Conservation (phyloP, 2,113 vertebrate species). For the Nothocercus nigrocapillus region DNA sequence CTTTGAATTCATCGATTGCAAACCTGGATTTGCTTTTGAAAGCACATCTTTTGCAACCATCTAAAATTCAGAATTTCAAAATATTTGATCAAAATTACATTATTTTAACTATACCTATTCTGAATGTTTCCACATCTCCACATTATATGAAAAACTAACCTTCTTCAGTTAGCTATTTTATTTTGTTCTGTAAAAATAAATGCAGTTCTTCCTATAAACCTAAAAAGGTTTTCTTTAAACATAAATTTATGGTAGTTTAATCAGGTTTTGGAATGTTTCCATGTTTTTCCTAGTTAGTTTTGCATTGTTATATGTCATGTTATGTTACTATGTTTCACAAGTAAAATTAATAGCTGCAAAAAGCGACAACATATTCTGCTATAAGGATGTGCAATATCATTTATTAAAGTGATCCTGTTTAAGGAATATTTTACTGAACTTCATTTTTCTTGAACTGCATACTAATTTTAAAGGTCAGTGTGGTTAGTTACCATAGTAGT, state of each 20-base stretch:
- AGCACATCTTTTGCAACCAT: not conserved
- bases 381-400: constrained; percentile 34
- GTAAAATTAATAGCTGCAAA: constrained; percentile 56
- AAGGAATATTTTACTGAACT: constrained; percentile 70
- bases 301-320: not conserved
- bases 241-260: not conserved
- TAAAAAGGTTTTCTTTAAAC: not conserved
- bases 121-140: not conserved
- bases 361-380: constrained; percentile 54
- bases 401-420: constrained; percentile 57
- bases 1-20: not conserved
- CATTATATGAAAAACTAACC: not conserved
- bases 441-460: constrained; percentile 72
- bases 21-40: not conserved
- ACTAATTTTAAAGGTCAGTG: constrained; percentile 78
- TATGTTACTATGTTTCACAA: constrained; percentile 36
- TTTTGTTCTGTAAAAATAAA: constrained; percentile 30
- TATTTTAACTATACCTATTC: not conserved
- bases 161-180: not conserved
- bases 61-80: not conserved
- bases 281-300: not conserved
- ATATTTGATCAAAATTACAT: not conserved
- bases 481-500: constrained; percentile 74
- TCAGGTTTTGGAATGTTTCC: constrained; percentile 20
- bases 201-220: not conserved